phyloP scores from a whole-genome alignment of 2,797 vertebrate genomes.

The Sandelia bainsii region DNA sequence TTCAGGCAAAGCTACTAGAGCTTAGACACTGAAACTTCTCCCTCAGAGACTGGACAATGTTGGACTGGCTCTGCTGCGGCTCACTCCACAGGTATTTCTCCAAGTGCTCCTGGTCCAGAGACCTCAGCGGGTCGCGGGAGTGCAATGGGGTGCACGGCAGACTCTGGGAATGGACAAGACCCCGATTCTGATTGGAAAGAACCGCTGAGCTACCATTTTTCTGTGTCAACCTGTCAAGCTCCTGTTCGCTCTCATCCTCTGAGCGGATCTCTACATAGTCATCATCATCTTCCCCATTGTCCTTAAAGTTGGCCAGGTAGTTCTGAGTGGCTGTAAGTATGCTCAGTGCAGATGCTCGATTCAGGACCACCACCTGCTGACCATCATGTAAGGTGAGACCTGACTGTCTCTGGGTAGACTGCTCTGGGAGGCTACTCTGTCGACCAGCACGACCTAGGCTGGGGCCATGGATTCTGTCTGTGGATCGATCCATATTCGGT shows the following conservation, averaged over 20 bases:
- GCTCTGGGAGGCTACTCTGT: conserved; percentile 85
- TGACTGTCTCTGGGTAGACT: conserved; percentile 79
- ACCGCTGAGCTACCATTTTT: conserved; percentile 13
- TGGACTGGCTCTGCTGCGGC: conserved; percentile 90
- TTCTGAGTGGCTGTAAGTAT: conserved; percentile 92
- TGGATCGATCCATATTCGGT: conserved; percentile 33
- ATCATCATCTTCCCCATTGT: conserved; percentile 91
- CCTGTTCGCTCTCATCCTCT: conserved; percentile 89
- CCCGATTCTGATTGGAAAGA: conserved; percentile 49
- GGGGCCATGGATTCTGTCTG: conserved; percentile 58
- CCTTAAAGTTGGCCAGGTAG: conserved; percentile 97
- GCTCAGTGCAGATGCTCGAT: conserved; percentile 85
- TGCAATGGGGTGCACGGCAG: conserved; percentile 80
- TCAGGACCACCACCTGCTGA: conserved; percentile 92
- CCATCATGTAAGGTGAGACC: conserved; percentile 94
- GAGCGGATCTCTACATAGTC: conserved; percentile 99
- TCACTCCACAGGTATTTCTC: conserved; percentile 94
- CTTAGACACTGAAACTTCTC: conserved; percentile 99
- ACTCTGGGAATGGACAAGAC: conserved; percentile 73
- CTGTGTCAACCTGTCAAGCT: conserved; percentile 41
- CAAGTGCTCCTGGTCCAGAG: conserved; percentile 86
- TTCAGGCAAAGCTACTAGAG: conserved; percentile 95
- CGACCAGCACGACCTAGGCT: conserved; percentile 71
- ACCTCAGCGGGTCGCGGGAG: conserved; percentile 76
- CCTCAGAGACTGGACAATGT: conserved; percentile 94